phyloP scores from a whole-genome alignment of 1,140 invertebrate species.

The Nephotettix cincticeps region DNA sequence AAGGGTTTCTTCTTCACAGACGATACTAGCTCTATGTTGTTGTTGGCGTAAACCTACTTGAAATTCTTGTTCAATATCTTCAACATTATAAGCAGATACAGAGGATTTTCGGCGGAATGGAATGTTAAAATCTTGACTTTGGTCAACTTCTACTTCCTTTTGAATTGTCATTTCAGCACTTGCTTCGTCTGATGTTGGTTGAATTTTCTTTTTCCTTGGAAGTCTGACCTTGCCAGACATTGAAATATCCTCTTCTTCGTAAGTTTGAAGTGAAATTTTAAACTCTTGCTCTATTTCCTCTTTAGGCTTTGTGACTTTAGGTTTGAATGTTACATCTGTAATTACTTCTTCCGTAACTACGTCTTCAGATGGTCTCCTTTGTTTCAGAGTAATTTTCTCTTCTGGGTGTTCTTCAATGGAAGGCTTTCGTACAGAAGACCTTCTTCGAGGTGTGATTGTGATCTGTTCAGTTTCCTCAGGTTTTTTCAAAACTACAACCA shows the following conservation, averaged over 20 bases:
- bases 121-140: conserved; percentile 57
- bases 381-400: conserved; percentile 51
- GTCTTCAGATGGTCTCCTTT: conserved; percentile 36
- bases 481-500: conserved; percentile 38
- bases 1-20: conserved; percentile 60
- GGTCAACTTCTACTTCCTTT: conserved; percentile 65
- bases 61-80: conserved; percentile 43
- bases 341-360: conserved; percentile 29
- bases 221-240: conserved; percentile 79
- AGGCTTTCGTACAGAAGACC: conserved; percentile 18
- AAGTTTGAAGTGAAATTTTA: conserved; percentile 77
- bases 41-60: conserved; percentile 37
- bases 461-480: conserved; percentile 44
- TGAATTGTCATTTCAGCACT: conserved; percentile 58
- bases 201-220: conserved; percentile 72
- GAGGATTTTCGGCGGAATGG: conserved; percentile 38
- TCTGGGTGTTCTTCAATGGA: conserved; percentile 38
- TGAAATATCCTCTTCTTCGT: conserved; percentile 82
- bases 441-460: conserved; percentile 25
- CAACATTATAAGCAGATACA: conserved; percentile 36
- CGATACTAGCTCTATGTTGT: conserved; percentile 42
- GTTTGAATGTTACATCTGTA: conserved; percentile 39
- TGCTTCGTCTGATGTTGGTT: conserved; percentile 67
- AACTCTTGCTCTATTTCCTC: conserved; percentile 86
- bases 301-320: conserved; percentile 57